phyloP scores from a whole-genome alignment of 2,888 invertebrate genomes.

The Rosalia funebris region DNA sequence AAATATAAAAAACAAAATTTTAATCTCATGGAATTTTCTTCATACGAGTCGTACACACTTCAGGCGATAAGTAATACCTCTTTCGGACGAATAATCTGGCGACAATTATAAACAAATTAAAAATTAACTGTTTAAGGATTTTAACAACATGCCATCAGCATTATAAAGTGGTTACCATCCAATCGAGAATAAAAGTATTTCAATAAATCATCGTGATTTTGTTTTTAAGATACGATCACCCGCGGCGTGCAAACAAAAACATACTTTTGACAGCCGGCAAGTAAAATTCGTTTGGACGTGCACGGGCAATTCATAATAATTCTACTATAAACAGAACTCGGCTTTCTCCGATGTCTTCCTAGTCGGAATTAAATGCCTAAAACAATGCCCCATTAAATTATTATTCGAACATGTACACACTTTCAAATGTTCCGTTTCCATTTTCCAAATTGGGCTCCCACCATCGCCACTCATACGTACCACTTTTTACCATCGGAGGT shows the following conservation, averaged over 20 bases:
- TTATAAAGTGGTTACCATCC: slow-evolving; percentile 6
- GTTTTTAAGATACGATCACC: slow-evolving; percentile 42
- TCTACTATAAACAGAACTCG: slow-evolving; percentile 2
- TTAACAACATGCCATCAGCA: not conserved
- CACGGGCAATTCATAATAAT: slow-evolving; percentile 19
- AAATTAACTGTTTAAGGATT: not conserved
- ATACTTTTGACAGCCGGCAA: slow-evolving; percentile 42
- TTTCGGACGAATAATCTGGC: no score
- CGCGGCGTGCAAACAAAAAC: slow-evolving; percentile 41
- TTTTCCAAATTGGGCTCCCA: slow-evolving; percentile 1
- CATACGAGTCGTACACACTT: no score
- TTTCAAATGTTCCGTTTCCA: slow-evolving; percentile 5
- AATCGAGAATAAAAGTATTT: slow-evolving; percentile 33
- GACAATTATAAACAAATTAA: not conserved
- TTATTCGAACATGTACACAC: slow-evolving; percentile 11
- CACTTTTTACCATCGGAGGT: no score
- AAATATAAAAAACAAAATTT: no score
- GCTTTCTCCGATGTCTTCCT: slow-evolving; percentile 18
- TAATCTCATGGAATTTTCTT: no score
- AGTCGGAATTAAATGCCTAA: slow-evolving; percentile 8
- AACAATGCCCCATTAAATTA: slow-evolving; percentile 15
- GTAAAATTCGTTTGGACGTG: slow-evolving; percentile 15
- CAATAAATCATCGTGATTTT: slow-evolving; percentile 44
- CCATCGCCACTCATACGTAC: no score
- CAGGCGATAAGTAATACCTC: no score